phyloP scores from a whole-genome alignment of 2,888 invertebrate species.

The Penaeus monodon region DNA sequence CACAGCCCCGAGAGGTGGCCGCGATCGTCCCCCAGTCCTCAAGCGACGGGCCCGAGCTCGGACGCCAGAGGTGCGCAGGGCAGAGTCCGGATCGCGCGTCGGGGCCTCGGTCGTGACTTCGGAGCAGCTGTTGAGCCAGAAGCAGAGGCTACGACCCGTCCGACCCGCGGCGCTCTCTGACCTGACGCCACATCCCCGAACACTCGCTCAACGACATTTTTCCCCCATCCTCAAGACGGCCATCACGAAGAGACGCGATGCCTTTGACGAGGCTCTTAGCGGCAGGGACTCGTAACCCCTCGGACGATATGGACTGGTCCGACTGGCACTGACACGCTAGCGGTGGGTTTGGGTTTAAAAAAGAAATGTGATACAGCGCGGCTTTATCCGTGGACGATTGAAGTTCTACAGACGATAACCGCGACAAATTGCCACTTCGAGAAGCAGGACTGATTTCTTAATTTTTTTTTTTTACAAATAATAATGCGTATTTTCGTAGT shows the following conservation, averaged over 20 bases:
- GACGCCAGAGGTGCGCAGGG: conserved; percentile 22
- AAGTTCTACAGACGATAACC: too few relatives aligned
- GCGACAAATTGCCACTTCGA: too few relatives aligned
- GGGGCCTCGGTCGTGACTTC: conserved; percentile 56
- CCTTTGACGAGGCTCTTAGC: conserved; percentile 52
- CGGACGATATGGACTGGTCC: conserved; percentile 60
- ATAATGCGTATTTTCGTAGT: too few relatives aligned
- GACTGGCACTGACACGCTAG: conserved; percentile 52
- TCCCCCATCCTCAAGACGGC: conserved; percentile 61
- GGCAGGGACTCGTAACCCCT: conserved; percentile 48
- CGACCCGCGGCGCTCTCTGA: conserved; percentile 56
- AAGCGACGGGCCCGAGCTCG: conserved; percentile 15
- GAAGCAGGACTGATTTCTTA: too few relatives aligned
- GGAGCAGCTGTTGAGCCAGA: conserved; percentile 61
- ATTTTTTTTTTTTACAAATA: too few relatives aligned
- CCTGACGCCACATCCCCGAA: conserved; percentile 58
- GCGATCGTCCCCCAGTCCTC: conserved; percentile 19
- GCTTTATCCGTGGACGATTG: too few relatives aligned
- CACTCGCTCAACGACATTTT: conserved; percentile 60
- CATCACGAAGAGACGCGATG: conserved; percentile 60
- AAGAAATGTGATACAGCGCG: too few relatives aligned
- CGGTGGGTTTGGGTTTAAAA: too few relatives aligned
- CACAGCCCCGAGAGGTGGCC: conserved; percentile 35
- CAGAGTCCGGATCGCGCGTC: conserved; percentile 40
- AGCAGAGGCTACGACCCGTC: conserved; percentile 60